Evolutionary conservation across 2,113 vertebrate genomes (phyloP), one percentile per base, ranked within the genome.

Genomic region (Psittacula cyanocephala): DNA sequence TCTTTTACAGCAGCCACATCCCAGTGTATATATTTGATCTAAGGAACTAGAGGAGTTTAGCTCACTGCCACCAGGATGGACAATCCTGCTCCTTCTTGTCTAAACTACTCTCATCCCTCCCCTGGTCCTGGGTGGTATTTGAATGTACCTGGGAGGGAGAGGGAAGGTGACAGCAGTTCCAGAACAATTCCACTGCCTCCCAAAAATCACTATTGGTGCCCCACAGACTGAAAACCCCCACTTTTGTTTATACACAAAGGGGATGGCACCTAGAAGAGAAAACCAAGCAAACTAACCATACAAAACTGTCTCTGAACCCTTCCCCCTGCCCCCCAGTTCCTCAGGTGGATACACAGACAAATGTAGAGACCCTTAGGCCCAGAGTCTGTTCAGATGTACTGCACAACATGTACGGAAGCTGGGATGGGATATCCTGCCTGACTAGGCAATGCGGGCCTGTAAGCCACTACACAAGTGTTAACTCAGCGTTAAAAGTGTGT

Each of bases 11-110:
- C 17, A 29, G 14, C 9, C 13, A 22, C 20, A 29, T 4, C 9
- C 25, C 76, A 41, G 3, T 24, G 20, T 5, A 0, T 10, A 14
- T 7, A 10, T 29, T 31, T 50, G 46, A 57, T 13, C 11, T 35
- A 19, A 68, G 4, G 17, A 52, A 37, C 13, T 10, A 11, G 7
- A 29, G 11, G 20, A 64, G 39, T 64, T 63, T 9, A 47, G 6
- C 23, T 60, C 39, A 14, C 11, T 29, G 46, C 15, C 1, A 1
- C 17, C 0, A 9, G 39, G 28, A 71, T 8, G 22, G 31, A 25
- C 8, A 31, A 28, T 28, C 57, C n/a, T 2, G 0, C 27, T 75
- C 23, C 24, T 67, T 15, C 18, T 67, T 19, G n/a, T 9, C 27
- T 28, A 63, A 33, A 33, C 3, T 1, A 24, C 14, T 55, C 17